A percentile compares a stretch with the other conserved stretches of the same genome.
These are phyloP conservation scores for Coleophora flavipennella DNA, from an alignment of 2,888 invertebrate species.

Conservation along the genomic window DNA sequence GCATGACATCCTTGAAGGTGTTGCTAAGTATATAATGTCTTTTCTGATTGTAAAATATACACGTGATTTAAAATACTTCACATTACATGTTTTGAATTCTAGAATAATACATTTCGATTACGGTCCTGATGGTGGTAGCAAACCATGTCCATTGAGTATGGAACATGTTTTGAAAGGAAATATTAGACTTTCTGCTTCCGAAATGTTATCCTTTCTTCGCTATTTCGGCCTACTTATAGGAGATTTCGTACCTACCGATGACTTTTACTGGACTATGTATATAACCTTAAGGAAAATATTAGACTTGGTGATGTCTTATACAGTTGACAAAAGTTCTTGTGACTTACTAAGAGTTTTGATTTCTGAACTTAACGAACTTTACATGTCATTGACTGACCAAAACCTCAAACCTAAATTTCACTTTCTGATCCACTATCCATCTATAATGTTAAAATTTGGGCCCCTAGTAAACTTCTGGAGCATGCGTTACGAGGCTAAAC, in stretches of 20 bases:
- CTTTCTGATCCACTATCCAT: background rate
- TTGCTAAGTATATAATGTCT: constrained; percentile 2
- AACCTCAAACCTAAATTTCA: constrained; percentile 3
- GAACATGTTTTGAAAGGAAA: background rate
- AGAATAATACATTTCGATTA: constrained; percentile 2
- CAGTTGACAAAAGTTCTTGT: background rate
- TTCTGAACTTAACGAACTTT: constrained; percentile 2
- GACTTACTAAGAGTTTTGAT: background rate
- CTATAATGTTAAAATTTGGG: background rate
- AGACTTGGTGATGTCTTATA: background rate
- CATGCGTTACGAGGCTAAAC: constrained; percentile 1
- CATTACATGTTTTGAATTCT: constrained; percentile 3
- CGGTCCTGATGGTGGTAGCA: constrained; percentile 1
- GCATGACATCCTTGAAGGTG: constrained; percentile 7
- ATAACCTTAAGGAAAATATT: background rate
- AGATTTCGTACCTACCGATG: background rate
- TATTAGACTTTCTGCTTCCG: background rate
- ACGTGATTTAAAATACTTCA: background rate
- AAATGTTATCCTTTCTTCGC: constrained; percentile 3
- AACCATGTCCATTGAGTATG: background rate
- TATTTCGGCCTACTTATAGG: constrained; percentile 6
- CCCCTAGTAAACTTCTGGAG: background rate
- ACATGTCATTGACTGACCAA: background rate
- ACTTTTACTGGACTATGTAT: background rate
- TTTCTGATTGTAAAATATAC: background rate